These are phyloP conservation scores for Theonella swinhoei DNA, from an alignment of 37 sponge, comb jelly and placozoan genomes.

Conservation along the genomic window DNA sequence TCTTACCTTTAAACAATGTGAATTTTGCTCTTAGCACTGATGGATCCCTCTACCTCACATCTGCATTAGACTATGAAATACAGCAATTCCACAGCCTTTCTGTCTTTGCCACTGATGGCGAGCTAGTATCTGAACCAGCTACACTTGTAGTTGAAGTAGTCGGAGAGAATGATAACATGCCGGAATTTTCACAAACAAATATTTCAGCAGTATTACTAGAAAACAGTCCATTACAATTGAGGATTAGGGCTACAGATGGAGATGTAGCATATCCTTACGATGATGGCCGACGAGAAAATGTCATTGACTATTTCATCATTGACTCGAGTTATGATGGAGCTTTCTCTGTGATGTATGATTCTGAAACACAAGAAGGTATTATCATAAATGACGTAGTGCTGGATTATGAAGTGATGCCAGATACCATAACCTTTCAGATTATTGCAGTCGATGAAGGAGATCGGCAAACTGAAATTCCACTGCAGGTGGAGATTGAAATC, in stretches of 20 bases:
- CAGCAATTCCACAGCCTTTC: constrained; percentile 15
- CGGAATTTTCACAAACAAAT: constrained; percentile 33
- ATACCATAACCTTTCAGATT: constrained; percentile 11
- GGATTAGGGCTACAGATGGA: constrained; percentile 15
- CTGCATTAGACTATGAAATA: constrained; percentile 51
- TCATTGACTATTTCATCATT: constrained; percentile 26
- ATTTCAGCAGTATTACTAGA: constrained; percentile 19
- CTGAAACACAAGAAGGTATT: constrained; percentile 5
- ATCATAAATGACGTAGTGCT: constrained; percentile 44
- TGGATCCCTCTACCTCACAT: constrained; percentile 31
- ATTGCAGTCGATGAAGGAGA: constrained; percentile 35
- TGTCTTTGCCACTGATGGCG: constrained; percentile 65
- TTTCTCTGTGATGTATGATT: constrained; percentile 35
- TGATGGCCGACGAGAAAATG: background rate
- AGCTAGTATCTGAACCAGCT: constrained; percentile 15
- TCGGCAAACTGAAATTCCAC: background rate
- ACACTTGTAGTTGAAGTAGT: constrained; percentile 8
- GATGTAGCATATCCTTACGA: constrained; percentile 14
- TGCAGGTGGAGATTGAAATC: constrained; percentile 32
- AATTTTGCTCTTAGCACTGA: constrained; percentile 14
- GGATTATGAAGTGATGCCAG: constrained; percentile 32
- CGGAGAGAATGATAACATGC: constrained; percentile 50
- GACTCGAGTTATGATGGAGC: background rate
- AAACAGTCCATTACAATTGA: constrained; percentile 4
- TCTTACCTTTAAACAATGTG: constrained; percentile 15